A percentile compares a stretch with the other conserved stretches of the same genome.
These are phyloP conservation scores for Heptranchias perlo DNA, from an alignment of 2,113 vertebrate genomes.

Conservation along the genomic window DNA sequence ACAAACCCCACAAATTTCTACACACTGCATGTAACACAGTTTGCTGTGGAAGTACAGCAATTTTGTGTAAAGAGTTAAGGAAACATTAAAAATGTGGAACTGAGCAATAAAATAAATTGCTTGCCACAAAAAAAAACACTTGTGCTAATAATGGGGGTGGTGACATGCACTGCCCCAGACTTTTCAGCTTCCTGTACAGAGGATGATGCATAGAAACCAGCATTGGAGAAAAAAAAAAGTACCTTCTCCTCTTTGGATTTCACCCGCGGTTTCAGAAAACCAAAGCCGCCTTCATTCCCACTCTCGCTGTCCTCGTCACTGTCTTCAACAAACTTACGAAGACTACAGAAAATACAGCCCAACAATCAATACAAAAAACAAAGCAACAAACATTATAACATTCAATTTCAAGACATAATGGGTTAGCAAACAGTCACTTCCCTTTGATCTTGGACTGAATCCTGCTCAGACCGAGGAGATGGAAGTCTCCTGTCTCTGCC, in stretches of 20 bases:
- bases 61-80: neutral
- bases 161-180: neutral
- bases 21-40: neutral
- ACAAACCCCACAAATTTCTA: neutral
- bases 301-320: conserved; percentile 56
- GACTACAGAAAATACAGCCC: conserved; percentile 50
- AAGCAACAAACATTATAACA: neutral
- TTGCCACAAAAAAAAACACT: neutral
- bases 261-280: conserved; percentile 57
- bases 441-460: neutral
- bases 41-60: neutral
- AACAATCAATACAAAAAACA: neutral
- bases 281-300: conserved; percentile 41
- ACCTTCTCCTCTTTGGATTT: conserved; percentile 75
- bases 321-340: conserved; percentile 69
- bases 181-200: neutral
- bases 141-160: neutral
- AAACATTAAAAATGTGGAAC: neutral
- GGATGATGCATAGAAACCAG: neutral
- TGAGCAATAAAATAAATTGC: neutral
- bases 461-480: neutral
- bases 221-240: conserved; percentile 3
- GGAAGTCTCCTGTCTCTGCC: neutral
- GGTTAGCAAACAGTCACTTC: neutral
- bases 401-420: neutral